Evolutionary conservation across 1,140 invertebrate species (phyloP), one percentile per base, ranked within the genome.

Genomic region (Apis florea): DNA sequence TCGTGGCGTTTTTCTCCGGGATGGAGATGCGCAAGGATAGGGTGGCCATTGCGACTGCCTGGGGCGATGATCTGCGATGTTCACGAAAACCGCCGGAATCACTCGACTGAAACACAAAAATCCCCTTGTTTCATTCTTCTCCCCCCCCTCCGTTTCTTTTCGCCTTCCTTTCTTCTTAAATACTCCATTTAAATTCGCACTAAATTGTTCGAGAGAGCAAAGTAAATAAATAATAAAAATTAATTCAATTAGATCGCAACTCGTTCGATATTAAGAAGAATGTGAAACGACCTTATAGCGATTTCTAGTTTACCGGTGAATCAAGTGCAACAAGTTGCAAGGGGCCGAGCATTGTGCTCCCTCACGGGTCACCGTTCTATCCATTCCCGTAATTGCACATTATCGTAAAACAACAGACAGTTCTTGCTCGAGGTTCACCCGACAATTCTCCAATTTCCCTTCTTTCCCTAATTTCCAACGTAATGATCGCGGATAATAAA

Each of bases 21-120:
- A 99, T 97, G 90, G 97, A 97, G 92, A 99, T 98, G 93, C 98
- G 98, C 87, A 99, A 95, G 85, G 98, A 98, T 78, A 99, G 93
- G 68, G 97, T 96, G 91, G 97, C 96, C 95, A 96, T 96, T 82
- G 90, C 78, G 83, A 90, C 83, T 87, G 89, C 80, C 69, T 89
- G 82, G 54, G 89, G 88, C 82, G 88, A 90, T 83, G 88, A 90
- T 88, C 83, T 90, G 70, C 88, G n/a, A n/a, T n/a, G 89, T 86
- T 85, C 73, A 72, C 84, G 83, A 89, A 92, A 90, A 88, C 88
- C 90, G 89, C 90, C 91, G 79, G 90, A 92, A 83, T 92, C 90
- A 89, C 88, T 91, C 68, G 91, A 90, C 92, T 93, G 89, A 63
- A 92, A 91, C 26, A 88, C n/a, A 74, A 49, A 83, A 72, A 82